Evolutionary conservation across 2,797 vertebrate species (phyloP), one percentile per base, ranked within the genome.

Genomic region (Malacoctenus gilli): DNA sequence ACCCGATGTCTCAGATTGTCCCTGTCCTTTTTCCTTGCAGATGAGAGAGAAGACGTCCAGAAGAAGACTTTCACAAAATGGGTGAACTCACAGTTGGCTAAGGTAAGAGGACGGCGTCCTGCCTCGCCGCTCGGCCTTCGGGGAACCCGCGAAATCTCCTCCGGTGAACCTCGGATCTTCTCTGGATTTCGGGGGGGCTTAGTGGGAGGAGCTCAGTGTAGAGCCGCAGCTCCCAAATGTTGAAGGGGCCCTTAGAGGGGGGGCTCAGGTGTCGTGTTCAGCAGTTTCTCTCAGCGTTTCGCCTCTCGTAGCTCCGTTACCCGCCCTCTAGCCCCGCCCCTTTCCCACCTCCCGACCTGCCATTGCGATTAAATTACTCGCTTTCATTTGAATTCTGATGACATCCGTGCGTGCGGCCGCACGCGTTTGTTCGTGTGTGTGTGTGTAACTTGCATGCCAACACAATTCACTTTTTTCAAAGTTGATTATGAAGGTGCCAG

Each of bases 41-140:
- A 99, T 95, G 95, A 99, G 94, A 94, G 97, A 86, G 96, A 99
- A 93, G 97, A 96, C 89, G 93, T 99, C 88, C 97, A 99, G 92
- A 98, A 97, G 93, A 98, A 98, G 93, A 98, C 96, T 88, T 99
- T 98, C 93, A 96, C 96, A 87, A 99, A 98, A 95, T 99, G 97
- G 97, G 94, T 98, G 91, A 99, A 98, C 91, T 93, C 94, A 66
- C 96, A 98, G 85, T 92, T 99, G 89, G 80, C 92, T 87, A 99
- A 99, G 95, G 97, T 98, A 94, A 90, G 80, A n/a, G n/a, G n/a
- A 14, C 8, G 8, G 3, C 8, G 42, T 37, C 49, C 42, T 32
- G 25, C 2, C 38, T 0, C n/a, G n/a, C n/a, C n/a, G n/a, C n/a
- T n/a, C n/a, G n/a, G n/a, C n/a, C n/a, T n/a, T n/a, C n/a, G n/a